Evolutionary conservation across 2,888 invertebrate genomes (phyloP).

Genomic region (Caenorhabditis plicata): DNA sequence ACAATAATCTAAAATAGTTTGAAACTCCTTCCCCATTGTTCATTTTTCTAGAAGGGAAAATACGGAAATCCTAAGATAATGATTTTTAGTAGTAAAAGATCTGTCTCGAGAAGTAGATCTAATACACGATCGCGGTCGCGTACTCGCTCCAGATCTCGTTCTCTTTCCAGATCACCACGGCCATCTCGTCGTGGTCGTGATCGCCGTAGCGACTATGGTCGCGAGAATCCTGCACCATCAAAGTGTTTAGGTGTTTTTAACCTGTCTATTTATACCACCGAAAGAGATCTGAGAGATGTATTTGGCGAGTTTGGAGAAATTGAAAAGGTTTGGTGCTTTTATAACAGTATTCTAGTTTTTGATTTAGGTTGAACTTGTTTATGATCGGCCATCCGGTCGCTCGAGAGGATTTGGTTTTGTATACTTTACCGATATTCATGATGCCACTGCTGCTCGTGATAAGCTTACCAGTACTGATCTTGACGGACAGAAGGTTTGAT

Average conservation of each 20-base stretch:
- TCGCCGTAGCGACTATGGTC: conserved; percentile 4
- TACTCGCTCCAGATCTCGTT: conserved; percentile 15
- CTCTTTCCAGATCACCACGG: conserved; percentile 22
- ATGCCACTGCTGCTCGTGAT: conserved; percentile 53
- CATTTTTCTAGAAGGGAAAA: too few relatives aligned
- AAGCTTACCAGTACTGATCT: conserved; percentile 41
- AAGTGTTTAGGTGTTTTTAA: conserved; percentile 93
- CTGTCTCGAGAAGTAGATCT: neutral
- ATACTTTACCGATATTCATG: conserved; percentile 50
- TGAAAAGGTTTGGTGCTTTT: conserved; percentile 74
- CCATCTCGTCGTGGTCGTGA: conserved; percentile 13
- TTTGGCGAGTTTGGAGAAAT: conserved; percentile 89
- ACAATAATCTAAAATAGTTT: too few relatives aligned
- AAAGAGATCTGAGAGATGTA: conserved; percentile 85
- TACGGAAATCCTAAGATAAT: too few relatives aligned
- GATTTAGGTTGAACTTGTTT: conserved; percentile 77
- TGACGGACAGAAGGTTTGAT: conserved; percentile 43
- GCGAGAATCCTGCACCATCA: conserved; percentile 80
- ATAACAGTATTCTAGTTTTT: neutral
- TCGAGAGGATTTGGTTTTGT: conserved; percentile 63
- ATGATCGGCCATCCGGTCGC: conserved; percentile 79
- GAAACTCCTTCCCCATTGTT: too few relatives aligned
- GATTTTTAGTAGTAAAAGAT: neutral
- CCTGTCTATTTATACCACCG: conserved; percentile 86
- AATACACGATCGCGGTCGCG: neutral